Conservation (phyloP, 2,113 vertebrate species). For the Semnornis frantzii region DNA sequence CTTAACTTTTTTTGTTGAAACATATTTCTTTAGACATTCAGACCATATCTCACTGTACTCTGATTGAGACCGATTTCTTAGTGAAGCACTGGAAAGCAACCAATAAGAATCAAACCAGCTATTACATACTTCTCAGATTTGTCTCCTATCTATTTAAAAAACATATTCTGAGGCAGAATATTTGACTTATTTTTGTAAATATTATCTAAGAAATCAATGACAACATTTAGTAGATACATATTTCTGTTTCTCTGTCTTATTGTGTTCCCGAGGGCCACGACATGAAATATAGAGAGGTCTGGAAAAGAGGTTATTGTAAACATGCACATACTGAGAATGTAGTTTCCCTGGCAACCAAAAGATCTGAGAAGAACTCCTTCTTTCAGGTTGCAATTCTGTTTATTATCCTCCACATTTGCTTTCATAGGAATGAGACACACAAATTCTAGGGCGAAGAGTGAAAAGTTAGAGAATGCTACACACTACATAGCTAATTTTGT, state of each 20-base stretch:
- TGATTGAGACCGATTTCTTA: background rate
- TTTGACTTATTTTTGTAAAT: background rate
- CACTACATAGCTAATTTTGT: slow-evolving; percentile 37
- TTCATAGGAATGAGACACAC: slow-evolving; percentile 65
- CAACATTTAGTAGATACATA: background rate
- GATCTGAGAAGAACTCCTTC: slow-evolving; percentile 27
- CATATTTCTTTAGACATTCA: background rate
- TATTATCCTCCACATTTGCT: slow-evolving; percentile 65
- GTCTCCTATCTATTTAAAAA: background rate
- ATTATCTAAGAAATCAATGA: background rate
- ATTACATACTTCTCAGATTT: background rate
- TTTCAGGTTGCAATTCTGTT: slow-evolving; percentile 69
- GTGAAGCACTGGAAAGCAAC: background rate
- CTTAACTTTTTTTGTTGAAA: background rate
- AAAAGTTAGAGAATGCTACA: slow-evolving; percentile 61
- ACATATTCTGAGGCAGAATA: background rate
- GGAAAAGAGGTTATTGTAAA: background rate
- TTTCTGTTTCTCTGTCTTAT: background rate
- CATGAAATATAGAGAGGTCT: slow-evolving; percentile 36
- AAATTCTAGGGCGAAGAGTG: slow-evolving; percentile 46
- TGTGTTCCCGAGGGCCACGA: background rate
- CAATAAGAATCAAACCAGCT: background rate
- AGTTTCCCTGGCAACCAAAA: slow-evolving; percentile 72
- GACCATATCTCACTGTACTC: background rate
- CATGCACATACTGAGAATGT: slow-evolving; percentile 6